phyloP scores from a whole-genome alignment of 2,888 invertebrate species.

The Itoplectis maculator region DNA sequence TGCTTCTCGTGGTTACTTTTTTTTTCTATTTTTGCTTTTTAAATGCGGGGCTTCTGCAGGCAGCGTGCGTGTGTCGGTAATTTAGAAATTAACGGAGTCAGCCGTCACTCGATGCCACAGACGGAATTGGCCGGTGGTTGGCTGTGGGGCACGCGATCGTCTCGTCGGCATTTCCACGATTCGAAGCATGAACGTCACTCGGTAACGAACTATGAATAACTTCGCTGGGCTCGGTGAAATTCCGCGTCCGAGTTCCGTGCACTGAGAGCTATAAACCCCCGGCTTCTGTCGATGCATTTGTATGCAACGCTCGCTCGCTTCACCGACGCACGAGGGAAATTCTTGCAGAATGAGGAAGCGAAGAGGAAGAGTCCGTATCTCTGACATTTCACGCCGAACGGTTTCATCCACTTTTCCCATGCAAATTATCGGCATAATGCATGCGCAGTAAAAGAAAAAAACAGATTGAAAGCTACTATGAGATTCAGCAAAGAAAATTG shows the following conservation, averaged over 20 bases:
- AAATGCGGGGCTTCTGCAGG: not conserved
- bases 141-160: slow-evolving; percentile 29
- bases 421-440: not conserved
- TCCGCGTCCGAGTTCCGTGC: slow-evolving; percentile 47
- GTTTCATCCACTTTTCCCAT: not conserved
- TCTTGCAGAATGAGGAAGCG: not conserved
- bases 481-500: not conserved
- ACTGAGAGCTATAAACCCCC: slow-evolving; percentile 3
- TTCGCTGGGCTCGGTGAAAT: slow-evolving; percentile 51
- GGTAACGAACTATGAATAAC: slow-evolving; percentile 60
- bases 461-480: not conserved
- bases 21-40: slow-evolving; percentile 1
- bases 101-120: slow-evolving; percentile 30
- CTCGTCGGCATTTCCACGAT: slow-evolving; percentile 9
- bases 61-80: slow-evolving; percentile 49
- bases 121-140: slow-evolving; percentile 40
- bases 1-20: not conserved
- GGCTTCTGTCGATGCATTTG: slow-evolving; percentile 38
- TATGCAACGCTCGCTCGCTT: slow-evolving; percentile 4
- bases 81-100: slow-evolving; percentile 55
- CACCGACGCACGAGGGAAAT: not conserved
- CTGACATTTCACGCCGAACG: slow-evolving; percentile 2
- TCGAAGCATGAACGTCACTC: slow-evolving; percentile 25
- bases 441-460: not conserved
- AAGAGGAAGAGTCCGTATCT: slow-evolving; percentile 3